phyloP scores from a whole-genome alignment of 2,113 vertebrate genomes.

The Oncorhynchus clarkii region DNA sequence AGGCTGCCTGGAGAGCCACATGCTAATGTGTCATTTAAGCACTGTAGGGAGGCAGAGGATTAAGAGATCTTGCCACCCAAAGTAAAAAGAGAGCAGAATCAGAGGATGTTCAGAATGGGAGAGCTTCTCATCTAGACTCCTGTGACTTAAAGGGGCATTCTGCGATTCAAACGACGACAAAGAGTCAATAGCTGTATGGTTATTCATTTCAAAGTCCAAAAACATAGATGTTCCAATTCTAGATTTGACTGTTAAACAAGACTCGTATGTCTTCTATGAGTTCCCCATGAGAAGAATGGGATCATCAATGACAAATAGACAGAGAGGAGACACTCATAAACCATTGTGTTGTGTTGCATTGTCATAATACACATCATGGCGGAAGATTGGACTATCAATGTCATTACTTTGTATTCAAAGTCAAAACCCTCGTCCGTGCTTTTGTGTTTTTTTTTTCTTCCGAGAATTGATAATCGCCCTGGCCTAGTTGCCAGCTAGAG shows the following conservation, averaged over 20 bases:
- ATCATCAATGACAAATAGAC: too few species aligned
- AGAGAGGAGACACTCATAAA: too few species aligned
- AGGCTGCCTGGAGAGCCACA: constrained; percentile 52
- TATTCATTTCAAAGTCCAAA: too few species aligned
- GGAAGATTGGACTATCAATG: neutral
- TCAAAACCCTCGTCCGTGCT: neutral
- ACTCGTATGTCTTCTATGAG: too few species aligned
- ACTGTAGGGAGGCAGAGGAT: constrained; percentile 55
- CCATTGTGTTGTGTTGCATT: too few species aligned
- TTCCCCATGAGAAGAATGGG: too few species aligned
- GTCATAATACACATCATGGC: neutral
- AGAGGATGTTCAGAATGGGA: neutral
- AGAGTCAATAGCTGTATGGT: too few species aligned
- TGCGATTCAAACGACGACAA: too few species aligned
- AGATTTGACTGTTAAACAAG: too few species aligned
- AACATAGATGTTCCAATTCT: too few species aligned
- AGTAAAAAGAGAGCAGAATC: constrained; percentile 20
- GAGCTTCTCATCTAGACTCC: too few species aligned
- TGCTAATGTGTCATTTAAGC: constrained; percentile 61
- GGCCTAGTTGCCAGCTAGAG: constrained; percentile 39
- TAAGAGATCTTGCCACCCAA: constrained; percentile 43
- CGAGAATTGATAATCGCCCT: constrained; percentile 14
- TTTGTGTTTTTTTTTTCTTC: neutral
- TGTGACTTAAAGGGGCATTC: too few species aligned
- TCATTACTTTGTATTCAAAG: neutral